These are phyloP conservation scores for Sylvilagus floridanus DNA, from an alignment of 2,797 vertebrate species.

Conservation along the genomic window DNA sequence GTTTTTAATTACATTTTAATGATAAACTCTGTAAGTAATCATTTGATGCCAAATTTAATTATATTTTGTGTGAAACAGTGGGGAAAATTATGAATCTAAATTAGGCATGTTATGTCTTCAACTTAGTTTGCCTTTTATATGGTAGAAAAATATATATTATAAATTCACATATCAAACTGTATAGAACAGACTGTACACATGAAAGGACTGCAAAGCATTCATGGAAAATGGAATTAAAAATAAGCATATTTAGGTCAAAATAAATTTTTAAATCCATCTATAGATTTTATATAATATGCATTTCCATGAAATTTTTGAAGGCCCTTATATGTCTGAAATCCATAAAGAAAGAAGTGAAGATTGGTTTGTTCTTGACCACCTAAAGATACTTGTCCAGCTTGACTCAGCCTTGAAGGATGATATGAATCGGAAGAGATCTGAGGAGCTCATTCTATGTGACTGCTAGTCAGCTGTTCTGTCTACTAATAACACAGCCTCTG, in stretches of 20 bases:
- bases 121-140: not conserved
- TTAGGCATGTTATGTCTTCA: not conserved
- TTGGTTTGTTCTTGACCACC: not conserved
- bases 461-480: not conserved
- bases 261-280: too few species aligned
- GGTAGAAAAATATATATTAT: not conserved
- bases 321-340: not conserved
- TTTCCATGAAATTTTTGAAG: too few species aligned
- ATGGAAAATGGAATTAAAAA: too few species aligned
- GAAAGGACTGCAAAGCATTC: too few species aligned
- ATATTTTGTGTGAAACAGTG: not conserved
- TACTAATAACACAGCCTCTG: not conserved
- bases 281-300: too few species aligned
- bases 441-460: not conserved
- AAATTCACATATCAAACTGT: not conserved
- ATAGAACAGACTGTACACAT: not conserved
- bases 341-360: not conserved
- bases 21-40: not conserved
- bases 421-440: not conserved
- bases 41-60: not conserved
- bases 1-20: not conserved
- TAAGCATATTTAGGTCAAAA: too few species aligned
- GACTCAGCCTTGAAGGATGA: not conserved
- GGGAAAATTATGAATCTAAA: slow-evolving; percentile 22
- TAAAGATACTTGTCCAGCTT: not conserved